Base-by-base conservation (phyloP, 2,113 vertebrate genomes). In the Cygnus atratus region DNA sequence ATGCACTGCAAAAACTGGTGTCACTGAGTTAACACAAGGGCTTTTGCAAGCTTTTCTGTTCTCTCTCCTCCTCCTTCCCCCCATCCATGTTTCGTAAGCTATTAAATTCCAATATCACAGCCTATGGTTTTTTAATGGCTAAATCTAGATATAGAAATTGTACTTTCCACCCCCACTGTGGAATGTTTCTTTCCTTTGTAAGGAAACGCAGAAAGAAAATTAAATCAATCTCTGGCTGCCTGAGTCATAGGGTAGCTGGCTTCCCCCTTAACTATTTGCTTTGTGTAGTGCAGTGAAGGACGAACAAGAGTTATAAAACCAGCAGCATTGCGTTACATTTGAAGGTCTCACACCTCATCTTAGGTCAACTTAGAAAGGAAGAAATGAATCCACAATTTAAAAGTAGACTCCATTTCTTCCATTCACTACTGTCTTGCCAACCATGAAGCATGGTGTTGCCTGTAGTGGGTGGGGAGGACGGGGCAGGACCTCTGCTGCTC, bases 61-160 rank as follows among this genome's bases (percentile, higher is more conserved):
- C 55, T 35, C 13, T 33, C 12, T 33, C 4, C 2, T 1, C 0
- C 8, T 3, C 10, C 1, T 44, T 78, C 24, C 50, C 50, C 50
- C 24, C 50, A 39, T 24, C 50, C 22, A 43, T 41, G 13, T 67
- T 77, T 87, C 4, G 43, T 55, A 81, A 72, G n/a, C 65, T 35
- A 62, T 50, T 67, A 52, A 62, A 59, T 84, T 48, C 4, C 6
- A 50, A 14, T 77, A 76, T 57, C 48, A 11, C 6, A 71, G 5
- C 7, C 5, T 46, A 21, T 79, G 33, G 19, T 31, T 22, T 87
- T 37, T 79, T 31, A 54, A 44, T 52, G 39, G 11, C 46, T 67
- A 81, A 78, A 67, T 81, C 20, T 46, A 80, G 26, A 57, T 61
- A 39, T 16, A 52, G 44, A 52, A 73, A 58, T 48, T 39, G 22